These are phyloP conservation scores for Xanthorhoe spadicearia DNA, from an alignment of 2,888 invertebrate species.

Conservation along the genomic window DNA sequence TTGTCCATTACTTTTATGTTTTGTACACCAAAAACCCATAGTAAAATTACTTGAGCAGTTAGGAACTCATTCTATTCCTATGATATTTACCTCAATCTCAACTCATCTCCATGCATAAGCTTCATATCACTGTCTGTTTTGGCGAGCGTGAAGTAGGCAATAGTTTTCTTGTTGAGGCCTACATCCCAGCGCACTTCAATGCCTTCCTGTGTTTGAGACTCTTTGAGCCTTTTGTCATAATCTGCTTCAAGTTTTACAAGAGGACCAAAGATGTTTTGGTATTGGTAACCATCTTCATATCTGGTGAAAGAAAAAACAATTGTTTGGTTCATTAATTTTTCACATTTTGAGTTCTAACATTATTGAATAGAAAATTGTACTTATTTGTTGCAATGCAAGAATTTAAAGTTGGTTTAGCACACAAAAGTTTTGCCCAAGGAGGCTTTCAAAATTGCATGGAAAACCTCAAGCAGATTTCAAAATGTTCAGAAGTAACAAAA, in stretches of 20 bases:
- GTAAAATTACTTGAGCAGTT: too few species aligned
- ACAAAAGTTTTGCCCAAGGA: too few species aligned
- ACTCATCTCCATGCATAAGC: conserved; percentile 99
- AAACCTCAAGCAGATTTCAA: too few species aligned
- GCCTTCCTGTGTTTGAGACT: conserved; percentile 99
- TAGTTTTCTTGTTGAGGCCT: conserved; percentile 98
- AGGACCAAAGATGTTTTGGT: conserved; percentile 99
- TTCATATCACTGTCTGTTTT: conserved; percentile 99
- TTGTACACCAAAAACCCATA: too few species aligned
- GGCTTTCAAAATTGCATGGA: too few species aligned
- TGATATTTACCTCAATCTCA: conserved; percentile 88
- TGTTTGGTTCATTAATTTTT: neutral
- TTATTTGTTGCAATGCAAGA: too few species aligned
- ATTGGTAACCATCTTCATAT: conserved; percentile 99
- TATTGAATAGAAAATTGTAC: neutral
- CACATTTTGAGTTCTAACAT: neutral
- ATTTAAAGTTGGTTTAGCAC: too few species aligned
- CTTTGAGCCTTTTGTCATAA: conserved; percentile 98
- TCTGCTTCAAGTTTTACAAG: conserved; percentile 98
- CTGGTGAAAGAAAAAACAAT: conserved; percentile 63
- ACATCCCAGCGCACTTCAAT: conserved; percentile 99
- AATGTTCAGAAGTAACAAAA: too few species aligned
- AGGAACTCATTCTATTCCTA: too few species aligned
- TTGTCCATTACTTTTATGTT: too few species aligned
- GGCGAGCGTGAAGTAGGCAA: conserved; percentile 98